Evolutionary conservation across 1,140 invertebrate genomes (phyloP), one percentile per base, ranked within the genome.

Genomic region (Periplaneta americana): DNA sequence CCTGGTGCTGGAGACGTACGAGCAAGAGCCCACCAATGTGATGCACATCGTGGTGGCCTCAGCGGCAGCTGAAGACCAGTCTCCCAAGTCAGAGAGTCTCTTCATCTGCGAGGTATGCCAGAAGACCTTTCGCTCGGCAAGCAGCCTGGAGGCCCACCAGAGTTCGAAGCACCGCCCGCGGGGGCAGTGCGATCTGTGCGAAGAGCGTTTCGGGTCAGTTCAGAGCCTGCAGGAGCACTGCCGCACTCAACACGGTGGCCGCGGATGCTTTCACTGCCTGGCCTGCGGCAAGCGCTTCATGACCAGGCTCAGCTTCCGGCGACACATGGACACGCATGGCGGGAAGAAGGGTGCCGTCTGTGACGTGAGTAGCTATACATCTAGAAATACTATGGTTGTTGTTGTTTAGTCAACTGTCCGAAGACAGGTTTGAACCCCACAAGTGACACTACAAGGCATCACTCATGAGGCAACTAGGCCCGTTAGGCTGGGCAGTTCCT

Each of bases 171-270:
- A 80, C 66, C 31, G 28, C 31, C 28, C 39, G 17, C 37, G n/a
- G 31, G 79, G 37, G 9, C 79, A 80, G 79, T 80, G 79, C 31
- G 48, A 66, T 28, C 9, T 80, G 79, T 80, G 79, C n/a, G 22
- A 36, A 4, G 22, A 39, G 82, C 35, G 32, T 17, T 83, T 83
- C 34, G 33, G 34, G 13, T 31, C 80, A 34, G n/a, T 81, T 18
- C 81, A 82, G 37, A 80, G 78, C 34, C 39, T 83, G 32, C 81
- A 83, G 57, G 81, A 82, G 57, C 83, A 83, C 35, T 82, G 81
- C 33, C 28, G 36, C 31, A 18, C 32, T 39, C 75, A 82, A 22
- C 83, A 83, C 75, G 79, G 80, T 15, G 83, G 78, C 15, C 33
- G 78, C 18, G 83, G 83, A 4, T 83, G 81, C 75, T 82, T 83